Percentiles rank a stretch among this genome's conserved stretches.
phyloP scores from a whole-genome alignment of 2,113 vertebrate species.

The Hippopotamus amphibius region DNA sequence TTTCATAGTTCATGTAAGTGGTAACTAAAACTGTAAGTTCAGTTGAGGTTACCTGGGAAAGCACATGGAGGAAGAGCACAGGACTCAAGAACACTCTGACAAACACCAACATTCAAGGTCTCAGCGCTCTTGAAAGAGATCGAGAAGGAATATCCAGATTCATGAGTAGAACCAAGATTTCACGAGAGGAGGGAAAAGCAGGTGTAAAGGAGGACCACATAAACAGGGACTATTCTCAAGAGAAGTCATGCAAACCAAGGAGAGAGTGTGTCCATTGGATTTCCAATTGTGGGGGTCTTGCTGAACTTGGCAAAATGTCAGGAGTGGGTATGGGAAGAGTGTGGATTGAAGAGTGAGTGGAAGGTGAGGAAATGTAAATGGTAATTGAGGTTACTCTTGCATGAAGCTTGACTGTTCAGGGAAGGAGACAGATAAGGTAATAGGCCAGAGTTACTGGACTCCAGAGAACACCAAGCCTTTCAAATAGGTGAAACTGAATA shows the following conservation, averaged over 20 bases:
- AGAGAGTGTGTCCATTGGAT: neutral
- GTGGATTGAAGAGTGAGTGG: neutral
- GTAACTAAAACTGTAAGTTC: neutral
- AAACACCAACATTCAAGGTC: neutral
- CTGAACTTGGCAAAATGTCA: neutral
- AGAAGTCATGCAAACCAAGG: neutral
- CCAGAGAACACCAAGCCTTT: neutral
- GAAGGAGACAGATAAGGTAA: neutral
- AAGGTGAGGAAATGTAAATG: neutral
- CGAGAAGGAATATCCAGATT: neutral
- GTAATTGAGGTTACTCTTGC: neutral
- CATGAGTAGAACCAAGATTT: neutral
- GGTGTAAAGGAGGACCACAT: neutral
- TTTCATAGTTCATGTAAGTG: neutral
- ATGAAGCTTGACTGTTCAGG: neutral
- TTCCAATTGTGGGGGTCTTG: neutral
- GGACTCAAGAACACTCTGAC: no score
- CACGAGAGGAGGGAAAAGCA: neutral
- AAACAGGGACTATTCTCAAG: neutral
- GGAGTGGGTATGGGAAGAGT: neutral
- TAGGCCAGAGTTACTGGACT: neutral
- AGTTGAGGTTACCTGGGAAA: neutral
- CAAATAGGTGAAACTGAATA: neutral
- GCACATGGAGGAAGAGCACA: neutral
- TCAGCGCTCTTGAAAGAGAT: neutral